phyloP scores from a whole-genome alignment of 2,888 invertebrate species.

The Xanthia togata region DNA sequence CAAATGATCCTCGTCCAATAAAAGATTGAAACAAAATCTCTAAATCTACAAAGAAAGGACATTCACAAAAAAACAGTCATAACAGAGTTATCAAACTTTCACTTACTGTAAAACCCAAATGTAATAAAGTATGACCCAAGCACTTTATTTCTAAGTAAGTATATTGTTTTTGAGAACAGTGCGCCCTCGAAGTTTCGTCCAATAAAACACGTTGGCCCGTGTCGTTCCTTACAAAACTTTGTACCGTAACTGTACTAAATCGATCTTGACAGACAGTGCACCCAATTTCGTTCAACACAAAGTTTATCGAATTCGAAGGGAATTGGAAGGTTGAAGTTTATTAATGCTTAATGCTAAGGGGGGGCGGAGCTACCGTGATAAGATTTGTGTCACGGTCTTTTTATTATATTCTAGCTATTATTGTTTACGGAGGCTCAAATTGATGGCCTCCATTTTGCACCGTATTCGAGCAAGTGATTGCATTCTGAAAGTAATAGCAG shows the following conservation, averaged over 20 bases:
- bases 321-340: slow-evolving; percentile 24
- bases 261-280: slow-evolving; percentile 54
- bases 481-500: too few species aligned
- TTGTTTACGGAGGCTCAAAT: too few species aligned
- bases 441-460: too few species aligned
- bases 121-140: slow-evolving; percentile 32
- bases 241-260: slow-evolving; percentile 35
- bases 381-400: slow-evolving; percentile 12
- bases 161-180: slow-evolving; percentile 54
- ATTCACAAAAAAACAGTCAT: slow-evolving; percentile 9
- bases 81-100: slow-evolving; percentile 34
- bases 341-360: slow-evolving; percentile 15
- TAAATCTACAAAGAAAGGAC: slow-evolving; percentile 15
- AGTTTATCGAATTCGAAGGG: slow-evolving; percentile 33
- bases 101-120: slow-evolving; percentile 34
- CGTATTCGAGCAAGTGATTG: too few species aligned
- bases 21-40: slow-evolving; percentile 1
- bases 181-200: slow-evolving; percentile 45
- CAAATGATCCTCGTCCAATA: background rate
- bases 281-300: slow-evolving; percentile 36
- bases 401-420: background rate
- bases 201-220: slow-evolving; percentile 41
- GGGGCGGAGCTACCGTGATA: background rate
- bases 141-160: slow-evolving; percentile 46
- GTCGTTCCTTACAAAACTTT: slow-evolving; percentile 57